Percentiles rank a stretch among this genome's conserved stretches.
These are phyloP conservation scores for Girardinichthys multiradiatus DNA, from an alignment of 2,113 vertebrate species.

Conservation along the genomic window DNA sequence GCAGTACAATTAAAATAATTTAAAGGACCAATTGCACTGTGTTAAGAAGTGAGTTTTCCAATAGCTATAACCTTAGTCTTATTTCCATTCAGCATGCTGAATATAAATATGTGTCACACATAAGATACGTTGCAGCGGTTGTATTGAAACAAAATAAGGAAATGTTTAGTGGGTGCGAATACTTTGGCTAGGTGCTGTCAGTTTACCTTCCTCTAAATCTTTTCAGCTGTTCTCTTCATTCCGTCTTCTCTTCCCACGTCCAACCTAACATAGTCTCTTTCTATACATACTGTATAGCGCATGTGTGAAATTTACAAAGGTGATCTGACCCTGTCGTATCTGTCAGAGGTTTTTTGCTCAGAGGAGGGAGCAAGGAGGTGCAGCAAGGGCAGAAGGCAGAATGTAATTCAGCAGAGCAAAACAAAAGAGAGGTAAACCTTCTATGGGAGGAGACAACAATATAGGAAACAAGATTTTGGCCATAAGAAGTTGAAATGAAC, in stretches of 20 bases:
- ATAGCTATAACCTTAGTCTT: too few species aligned
- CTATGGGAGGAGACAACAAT: conserved; percentile 24
- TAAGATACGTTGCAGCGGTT: too few species aligned
- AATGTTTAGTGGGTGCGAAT: neutral
- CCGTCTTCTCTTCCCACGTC: conserved; percentile 24
- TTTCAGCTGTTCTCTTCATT: conserved; percentile 16
- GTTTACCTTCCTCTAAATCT: neutral
- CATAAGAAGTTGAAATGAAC: conserved; percentile 33
- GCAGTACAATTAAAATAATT: too few species aligned
- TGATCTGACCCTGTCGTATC: conserved; percentile 26
- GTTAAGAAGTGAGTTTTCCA: too few species aligned
- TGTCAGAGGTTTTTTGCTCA: conserved; percentile 38
- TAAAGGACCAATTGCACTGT: too few species aligned
- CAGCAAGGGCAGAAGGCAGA: conserved; percentile 9
- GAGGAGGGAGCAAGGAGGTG: conserved; percentile 8
- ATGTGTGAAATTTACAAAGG: conserved; percentile 6
- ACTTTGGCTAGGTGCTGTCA: neutral
- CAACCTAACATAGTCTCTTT: conserved; percentile 28
- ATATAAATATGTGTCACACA: too few species aligned
- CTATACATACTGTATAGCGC: conserved; percentile 15
- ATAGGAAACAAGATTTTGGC: conserved; percentile 42
- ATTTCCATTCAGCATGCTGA: too few species aligned
- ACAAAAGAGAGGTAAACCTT: conserved; percentile 51
- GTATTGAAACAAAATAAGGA: too few species aligned
- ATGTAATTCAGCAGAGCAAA: conserved; percentile 27